Conservation (phyloP, 2,888 invertebrate species). For the Pollenia amentaria region DNA sequence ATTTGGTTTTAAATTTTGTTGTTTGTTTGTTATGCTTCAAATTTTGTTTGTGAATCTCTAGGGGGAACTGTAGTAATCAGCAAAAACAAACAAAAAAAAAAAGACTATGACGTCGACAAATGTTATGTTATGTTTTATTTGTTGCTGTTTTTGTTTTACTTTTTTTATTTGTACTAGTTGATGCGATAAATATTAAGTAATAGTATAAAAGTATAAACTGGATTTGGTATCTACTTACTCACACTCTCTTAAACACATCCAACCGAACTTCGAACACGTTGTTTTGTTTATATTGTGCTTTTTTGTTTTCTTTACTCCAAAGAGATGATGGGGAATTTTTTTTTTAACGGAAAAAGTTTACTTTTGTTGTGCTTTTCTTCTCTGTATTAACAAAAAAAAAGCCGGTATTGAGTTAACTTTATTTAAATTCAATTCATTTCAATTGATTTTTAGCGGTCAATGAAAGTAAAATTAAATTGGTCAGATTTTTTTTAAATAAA, state of each 20-base stretch:
- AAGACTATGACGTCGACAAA: slow-evolving; percentile 63
- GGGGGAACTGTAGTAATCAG: slow-evolving; percentile 3
- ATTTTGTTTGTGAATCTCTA: slow-evolving; percentile 43
- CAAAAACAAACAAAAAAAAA: slow-evolving; percentile 19
- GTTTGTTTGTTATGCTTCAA: no score
- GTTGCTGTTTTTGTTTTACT: slow-evolving; percentile 23
- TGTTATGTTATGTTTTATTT: slow-evolving; percentile 36
- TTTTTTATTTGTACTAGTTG: slow-evolving; percentile 31
- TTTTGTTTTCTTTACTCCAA: slow-evolving; percentile 25
- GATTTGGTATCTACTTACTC: slow-evolving; percentile 43
- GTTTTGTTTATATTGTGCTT: slow-evolving; percentile 47
- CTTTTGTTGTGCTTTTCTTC: slow-evolving; percentile 38
- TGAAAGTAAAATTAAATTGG: slow-evolving; percentile 71
- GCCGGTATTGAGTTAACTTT: slow-evolving; percentile 59
- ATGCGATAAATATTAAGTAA: slow-evolving; percentile 71
- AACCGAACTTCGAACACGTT: slow-evolving; percentile 36
- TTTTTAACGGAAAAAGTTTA: slow-evolving; percentile 50
- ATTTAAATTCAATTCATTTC: slow-evolving; percentile 34
- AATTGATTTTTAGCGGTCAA: slow-evolving; percentile 68
- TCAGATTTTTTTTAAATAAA: slow-evolving; percentile 39
- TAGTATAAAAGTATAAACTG: slow-evolving; percentile 57
- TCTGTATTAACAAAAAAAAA: slow-evolving; percentile 42
- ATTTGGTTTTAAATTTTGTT: no score
- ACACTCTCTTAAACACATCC: slow-evolving; percentile 1
- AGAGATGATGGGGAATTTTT: slow-evolving; percentile 42